These are phyloP conservation scores for Archips crataeganus DNA, from an alignment of 2,888 invertebrate genomes.

Conservation along the genomic window DNA sequence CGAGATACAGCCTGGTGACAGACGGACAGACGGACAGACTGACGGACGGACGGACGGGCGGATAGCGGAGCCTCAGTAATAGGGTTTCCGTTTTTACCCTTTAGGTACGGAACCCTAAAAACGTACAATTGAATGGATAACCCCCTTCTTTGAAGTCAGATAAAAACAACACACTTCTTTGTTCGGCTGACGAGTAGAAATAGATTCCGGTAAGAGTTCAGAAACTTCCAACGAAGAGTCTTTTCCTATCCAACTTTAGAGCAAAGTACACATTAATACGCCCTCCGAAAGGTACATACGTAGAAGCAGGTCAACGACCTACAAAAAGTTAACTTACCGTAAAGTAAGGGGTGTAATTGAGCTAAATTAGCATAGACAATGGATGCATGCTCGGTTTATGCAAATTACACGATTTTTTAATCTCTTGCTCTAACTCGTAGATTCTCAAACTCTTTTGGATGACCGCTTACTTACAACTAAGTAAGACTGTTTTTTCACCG, in stretches of 20 bases:
- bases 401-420: conserved; percentile 6
- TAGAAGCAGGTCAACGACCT: neutral
- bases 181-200: neutral
- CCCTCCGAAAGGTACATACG: neutral
- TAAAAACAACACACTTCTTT: neutral
- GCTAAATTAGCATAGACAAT: conserved; percentile 3
- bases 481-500: too few relatives aligned
- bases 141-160: too few relatives aligned
- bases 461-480: too few relatives aligned
- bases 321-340: neutral
- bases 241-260: neutral
- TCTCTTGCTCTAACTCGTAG: neutral
- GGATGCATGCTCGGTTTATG: neutral
- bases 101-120: too few relatives aligned
- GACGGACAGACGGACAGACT: too few relatives aligned
- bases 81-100: too few relatives aligned
- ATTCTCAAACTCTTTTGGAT: too few relatives aligned
- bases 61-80: too few relatives aligned
- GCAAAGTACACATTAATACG: neutral
- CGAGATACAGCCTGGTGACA: too few relatives aligned
- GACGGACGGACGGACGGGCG: too few relatives aligned
- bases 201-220: neutral
- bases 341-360: neutral
- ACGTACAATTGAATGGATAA: too few relatives aligned
- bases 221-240: neutral